phyloP scores from a whole-genome alignment of 2,797 vertebrate species.

The Eulemur mongoz region DNA sequence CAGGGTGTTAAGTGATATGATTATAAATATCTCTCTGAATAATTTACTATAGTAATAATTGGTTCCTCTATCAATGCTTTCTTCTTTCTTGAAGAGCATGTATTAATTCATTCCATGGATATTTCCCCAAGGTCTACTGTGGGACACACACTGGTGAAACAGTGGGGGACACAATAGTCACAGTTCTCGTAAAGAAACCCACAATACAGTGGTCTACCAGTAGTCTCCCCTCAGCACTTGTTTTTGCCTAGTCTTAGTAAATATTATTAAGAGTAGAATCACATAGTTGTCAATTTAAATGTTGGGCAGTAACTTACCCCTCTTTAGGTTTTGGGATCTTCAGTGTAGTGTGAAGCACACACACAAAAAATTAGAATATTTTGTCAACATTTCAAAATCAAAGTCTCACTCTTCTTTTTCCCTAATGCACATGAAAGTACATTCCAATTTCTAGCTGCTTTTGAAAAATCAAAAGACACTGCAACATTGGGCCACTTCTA shows the following conservation, averaged over 20 bases:
- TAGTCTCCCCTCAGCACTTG: background rate
- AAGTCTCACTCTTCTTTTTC: background rate
- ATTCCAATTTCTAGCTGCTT: conserved; percentile 5
- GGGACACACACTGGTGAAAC: background rate
- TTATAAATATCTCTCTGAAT: background rate
- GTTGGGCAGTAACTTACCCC: background rate
- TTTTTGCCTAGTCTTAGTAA: background rate
- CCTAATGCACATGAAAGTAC: background rate
- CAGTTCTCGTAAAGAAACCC: background rate
- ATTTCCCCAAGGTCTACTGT: background rate
- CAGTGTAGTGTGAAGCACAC: background rate
- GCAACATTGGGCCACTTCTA: background rate
- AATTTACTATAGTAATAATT: background rate
- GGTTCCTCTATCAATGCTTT: background rate
- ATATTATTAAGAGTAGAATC: background rate
- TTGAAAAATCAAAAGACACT: background rate
- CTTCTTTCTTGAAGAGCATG: background rate
- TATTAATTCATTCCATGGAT: background rate
- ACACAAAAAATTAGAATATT: background rate
- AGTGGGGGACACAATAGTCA: background rate
- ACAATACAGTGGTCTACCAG: background rate
- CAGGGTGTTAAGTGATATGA: background rate
- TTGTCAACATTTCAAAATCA: conserved; percentile 22
- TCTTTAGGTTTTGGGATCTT: background rate
- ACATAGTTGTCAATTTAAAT: background rate